phyloP scores from a whole-genome alignment of 2,797 vertebrate genomes.

The Gymnothorax javanicus region DNA sequence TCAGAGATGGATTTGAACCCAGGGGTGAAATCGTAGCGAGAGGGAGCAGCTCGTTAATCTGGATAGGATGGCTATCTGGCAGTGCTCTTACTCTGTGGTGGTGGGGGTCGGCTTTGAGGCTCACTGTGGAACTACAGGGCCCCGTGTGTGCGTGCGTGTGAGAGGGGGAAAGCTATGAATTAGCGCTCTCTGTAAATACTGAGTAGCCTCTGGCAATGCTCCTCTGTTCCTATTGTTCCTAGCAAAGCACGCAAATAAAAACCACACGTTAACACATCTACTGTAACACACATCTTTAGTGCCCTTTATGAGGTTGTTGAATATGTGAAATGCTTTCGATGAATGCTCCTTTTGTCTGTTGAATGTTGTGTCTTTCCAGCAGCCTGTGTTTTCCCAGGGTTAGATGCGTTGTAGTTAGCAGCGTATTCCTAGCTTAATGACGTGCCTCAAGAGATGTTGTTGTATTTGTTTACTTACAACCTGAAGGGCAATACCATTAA shows the following conservation, averaged over 20 bases:
- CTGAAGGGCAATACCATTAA: not conserved
- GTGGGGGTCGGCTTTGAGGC: not conserved
- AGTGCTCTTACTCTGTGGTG: not conserved
- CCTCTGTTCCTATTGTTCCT: not conserved
- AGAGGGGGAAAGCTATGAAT: not conserved
- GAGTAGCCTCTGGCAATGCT: not conserved
- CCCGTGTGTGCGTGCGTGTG: not conserved
- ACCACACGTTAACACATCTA: not conserved
- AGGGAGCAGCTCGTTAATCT: slow-evolving; percentile 25
- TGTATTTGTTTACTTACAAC: not conserved
- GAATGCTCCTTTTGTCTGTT: not conserved
- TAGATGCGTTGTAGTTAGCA: not conserved
- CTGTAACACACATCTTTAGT: not conserved
- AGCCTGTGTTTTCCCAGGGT: not conserved
- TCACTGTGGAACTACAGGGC: not conserved
- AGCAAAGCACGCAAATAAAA: not conserved
- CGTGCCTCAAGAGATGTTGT: not conserved
- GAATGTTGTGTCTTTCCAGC: not conserved
- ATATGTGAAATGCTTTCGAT: not conserved
- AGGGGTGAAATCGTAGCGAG: slow-evolving; percentile 28
- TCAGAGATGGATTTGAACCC: slow-evolving; percentile 40
- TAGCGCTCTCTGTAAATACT: not conserved
- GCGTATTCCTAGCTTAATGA: not conserved
- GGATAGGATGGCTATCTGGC: slow-evolving; percentile 7
- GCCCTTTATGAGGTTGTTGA: not conserved